Base-by-base conservation (phyloP, 2,888 invertebrate genomes). In the Philereme transversata region DNA sequence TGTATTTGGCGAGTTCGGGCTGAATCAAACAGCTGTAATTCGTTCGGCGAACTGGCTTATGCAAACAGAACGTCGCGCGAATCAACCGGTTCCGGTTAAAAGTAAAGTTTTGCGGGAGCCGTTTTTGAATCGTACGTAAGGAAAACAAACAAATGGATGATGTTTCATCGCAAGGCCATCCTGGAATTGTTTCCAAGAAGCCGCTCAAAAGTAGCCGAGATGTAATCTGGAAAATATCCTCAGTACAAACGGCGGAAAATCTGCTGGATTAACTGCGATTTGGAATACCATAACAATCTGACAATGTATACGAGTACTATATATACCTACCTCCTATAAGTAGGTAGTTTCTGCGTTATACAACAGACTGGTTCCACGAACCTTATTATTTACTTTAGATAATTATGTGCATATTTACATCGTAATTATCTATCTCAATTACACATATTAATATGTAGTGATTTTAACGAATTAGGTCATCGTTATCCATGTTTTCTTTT, bases 131-230 rank as follows among this genome's bases (percentile, higher is more conserved):
- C 81, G 83, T 80, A 80, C 71, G 81, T 82, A 87, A 86, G 81
- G 81, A 84, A 90, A 90, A 90, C 86, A 89, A 90, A 90, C 86
- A 88, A 77, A 77, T 73, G 81, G 78, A 71, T 79, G 78, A 83
- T 86, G 86, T 84, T 87, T 84, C 80, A 86, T 82, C 77, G 78
- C 88, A 88, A 88, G 88, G 88, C 84, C 87, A 81, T 71, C 73
- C 64, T 75, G 72, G 77, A 78, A 86, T 82, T 76, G 79, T 76
- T 89, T 89, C 88, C 69, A 35, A 77, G 89, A 88, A 90, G 52
- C 75, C 67, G 71, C 72, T 70, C 44, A 34, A 45, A 57, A 59
- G 45, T 50, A 57, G 52, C 46, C 40, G 33, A 77, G 75, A 74
- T 74, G 78, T 76, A 70, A 79, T 82, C 79, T 79, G 79, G 79